Conservation (phyloP, 2,888 invertebrate species). For the Andricus quercusramuli region DNA sequence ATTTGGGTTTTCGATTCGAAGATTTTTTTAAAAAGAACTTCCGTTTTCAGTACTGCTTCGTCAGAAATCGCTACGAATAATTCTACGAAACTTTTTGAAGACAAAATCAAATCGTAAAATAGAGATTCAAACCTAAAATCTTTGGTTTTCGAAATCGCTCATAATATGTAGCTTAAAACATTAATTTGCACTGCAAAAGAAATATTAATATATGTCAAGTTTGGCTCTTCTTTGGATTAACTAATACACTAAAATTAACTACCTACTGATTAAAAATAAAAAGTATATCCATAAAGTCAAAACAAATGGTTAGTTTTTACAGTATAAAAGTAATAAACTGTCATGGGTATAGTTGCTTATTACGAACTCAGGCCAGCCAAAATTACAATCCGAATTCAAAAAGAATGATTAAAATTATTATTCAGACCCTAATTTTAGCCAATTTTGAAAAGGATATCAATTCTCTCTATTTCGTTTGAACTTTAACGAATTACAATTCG, state of each 20-base stretch:
- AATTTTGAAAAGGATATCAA: background rate
- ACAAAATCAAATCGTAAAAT: slow-evolving; percentile 54
- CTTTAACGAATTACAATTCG: background rate
- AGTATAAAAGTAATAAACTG: slow-evolving; percentile 37
- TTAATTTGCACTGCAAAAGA: background rate
- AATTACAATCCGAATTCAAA: background rate
- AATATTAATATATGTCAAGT: slow-evolving; percentile 17
- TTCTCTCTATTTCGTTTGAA: background rate
- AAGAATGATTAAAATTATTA: background rate
- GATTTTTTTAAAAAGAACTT: slow-evolving; percentile 26
- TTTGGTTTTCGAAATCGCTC: slow-evolving; percentile 34
- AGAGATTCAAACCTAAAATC: slow-evolving; percentile 48
- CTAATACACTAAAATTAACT: slow-evolving; percentile 5
- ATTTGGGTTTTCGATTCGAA: background rate
- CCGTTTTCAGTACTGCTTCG: background rate
- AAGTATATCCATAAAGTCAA: background rate
- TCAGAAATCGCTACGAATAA: background rate
- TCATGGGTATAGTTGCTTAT: slow-evolving; percentile 19
- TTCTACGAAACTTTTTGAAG: slow-evolving; percentile 1
- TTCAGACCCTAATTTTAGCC: background rate
- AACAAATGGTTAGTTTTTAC: background rate
- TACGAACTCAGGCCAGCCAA: background rate
- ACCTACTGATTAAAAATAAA: slow-evolving; percentile 2
- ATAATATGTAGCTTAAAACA: background rate
- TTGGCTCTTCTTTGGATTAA: slow-evolving; percentile 34